These are phyloP conservation scores for Bombylius discolor DNA, from an alignment of 2,888 invertebrate species.

Conservation along the genomic window DNA sequence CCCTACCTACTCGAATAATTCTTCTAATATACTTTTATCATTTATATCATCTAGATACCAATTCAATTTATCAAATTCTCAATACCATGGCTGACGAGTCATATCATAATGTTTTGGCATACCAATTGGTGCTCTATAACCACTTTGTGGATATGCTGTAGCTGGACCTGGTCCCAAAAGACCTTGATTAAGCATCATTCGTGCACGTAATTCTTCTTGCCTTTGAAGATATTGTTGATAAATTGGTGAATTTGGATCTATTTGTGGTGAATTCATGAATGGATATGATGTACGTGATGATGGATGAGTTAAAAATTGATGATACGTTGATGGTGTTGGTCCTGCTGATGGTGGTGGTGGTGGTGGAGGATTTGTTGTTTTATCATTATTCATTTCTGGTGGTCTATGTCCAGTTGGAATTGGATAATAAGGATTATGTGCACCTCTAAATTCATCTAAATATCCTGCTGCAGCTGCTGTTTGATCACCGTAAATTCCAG, in stretches of 20 bases:
- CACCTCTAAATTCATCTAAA: slow-evolving; percentile 52
- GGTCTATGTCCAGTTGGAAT: slow-evolving; percentile 38
- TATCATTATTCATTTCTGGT: slow-evolving; percentile 24
- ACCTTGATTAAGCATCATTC: slow-evolving; percentile 40
- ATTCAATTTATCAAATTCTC: slow-evolving; percentile 15
- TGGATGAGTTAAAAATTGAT: slow-evolving; percentile 46
- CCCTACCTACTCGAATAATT: no score
- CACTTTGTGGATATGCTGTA: slow-evolving; percentile 48
- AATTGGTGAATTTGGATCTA: slow-evolving; percentile 50
- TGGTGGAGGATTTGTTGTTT: slow-evolving; percentile 41
- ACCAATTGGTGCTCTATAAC: slow-evolving; percentile 45
- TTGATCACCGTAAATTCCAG: slow-evolving; percentile 49
- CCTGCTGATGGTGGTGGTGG: slow-evolving; percentile 39
- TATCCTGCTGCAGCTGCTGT: slow-evolving; percentile 38
- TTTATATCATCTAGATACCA: no score
- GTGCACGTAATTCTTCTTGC: slow-evolving; percentile 48
- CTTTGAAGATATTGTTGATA: slow-evolving; percentile 61
- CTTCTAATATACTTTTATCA: no score
- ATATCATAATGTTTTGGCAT: slow-evolving; percentile 64
- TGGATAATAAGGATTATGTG: slow-evolving; percentile 47
- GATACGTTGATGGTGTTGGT: slow-evolving; percentile 37
- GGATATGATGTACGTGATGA: slow-evolving; percentile 44
- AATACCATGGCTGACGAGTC: slow-evolving; percentile 56
- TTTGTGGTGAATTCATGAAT: slow-evolving; percentile 43
- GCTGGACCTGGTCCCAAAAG: slow-evolving; percentile 33